Percentiles rank a stretch among this genome's conserved stretches.
phyloP scores from a whole-genome alignment of 2,888 invertebrate species.

The Rhyacophila evoluta region DNA sequence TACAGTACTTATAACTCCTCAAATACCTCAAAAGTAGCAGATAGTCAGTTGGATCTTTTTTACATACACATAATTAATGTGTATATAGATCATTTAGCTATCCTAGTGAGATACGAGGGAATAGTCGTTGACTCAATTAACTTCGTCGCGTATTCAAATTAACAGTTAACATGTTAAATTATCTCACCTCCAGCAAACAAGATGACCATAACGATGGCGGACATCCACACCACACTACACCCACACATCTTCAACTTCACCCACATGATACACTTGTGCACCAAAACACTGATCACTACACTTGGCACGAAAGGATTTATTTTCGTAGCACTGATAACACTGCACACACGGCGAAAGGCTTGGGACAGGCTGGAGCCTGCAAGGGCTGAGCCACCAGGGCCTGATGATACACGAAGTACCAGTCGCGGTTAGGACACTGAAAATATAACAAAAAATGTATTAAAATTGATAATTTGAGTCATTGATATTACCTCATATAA shows the following conservation, averaged over 20 bases:
- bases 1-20: too few relatives aligned
- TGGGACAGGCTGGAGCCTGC: conserved; percentile 1
- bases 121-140: neutral
- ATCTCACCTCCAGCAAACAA: conserved; percentile 36
- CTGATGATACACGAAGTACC: conserved; percentile 13
- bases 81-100: too few relatives aligned
- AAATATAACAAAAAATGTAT: neutral
- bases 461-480: too few relatives aligned
- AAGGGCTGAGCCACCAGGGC: conserved; percentile 34
- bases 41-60: too few relatives aligned
- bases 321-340: conserved; percentile 4
- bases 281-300: conserved; percentile 32
- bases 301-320: conserved; percentile 23
- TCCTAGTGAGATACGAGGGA: too few relatives aligned
- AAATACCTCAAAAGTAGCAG: too few relatives aligned
- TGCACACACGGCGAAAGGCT: conserved; percentile 25
- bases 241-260: conserved; percentile 53
- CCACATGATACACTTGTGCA: conserved; percentile 47
- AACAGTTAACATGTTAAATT: neutral
- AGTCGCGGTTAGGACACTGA: conserved; percentile 18
- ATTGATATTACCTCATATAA: too few relatives aligned
- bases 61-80: too few relatives aligned
- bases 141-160: neutral
- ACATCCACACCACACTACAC: conserved; percentile 50
- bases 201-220: conserved; percentile 36